These are phyloP conservation scores for Chrysolina americana DNA, from an alignment of 2,888 invertebrate species.

Conservation along the genomic window DNA sequence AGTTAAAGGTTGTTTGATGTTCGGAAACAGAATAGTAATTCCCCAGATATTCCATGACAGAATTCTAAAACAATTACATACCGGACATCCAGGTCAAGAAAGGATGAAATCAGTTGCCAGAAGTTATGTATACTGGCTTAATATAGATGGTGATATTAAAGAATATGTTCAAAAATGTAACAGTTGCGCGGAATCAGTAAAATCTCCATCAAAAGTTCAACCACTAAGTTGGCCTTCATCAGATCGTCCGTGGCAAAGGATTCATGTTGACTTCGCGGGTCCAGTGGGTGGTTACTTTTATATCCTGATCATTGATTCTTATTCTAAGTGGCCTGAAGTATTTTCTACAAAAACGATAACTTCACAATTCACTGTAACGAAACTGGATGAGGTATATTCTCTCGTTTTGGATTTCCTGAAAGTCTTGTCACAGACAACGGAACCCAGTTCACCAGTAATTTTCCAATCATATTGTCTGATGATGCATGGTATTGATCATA, in stretches of 20 bases:
- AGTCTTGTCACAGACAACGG: neutral
- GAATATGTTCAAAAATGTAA: no score
- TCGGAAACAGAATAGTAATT: neutral
- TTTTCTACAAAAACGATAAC: no score
- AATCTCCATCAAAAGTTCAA: no score
- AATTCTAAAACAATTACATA: conserved; percentile 1
- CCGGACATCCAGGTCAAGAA: conserved; percentile 7
- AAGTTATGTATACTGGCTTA: neutral
- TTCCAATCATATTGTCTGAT: neutral
- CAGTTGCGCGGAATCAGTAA: no score
- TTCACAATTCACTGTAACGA: no score
- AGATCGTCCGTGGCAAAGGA: conserved; percentile 12
- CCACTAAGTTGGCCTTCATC: no score
- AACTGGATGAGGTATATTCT: neutral
- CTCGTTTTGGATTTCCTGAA: neutral
- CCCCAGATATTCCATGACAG: neutral
- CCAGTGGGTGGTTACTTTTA: conserved; percentile 17
- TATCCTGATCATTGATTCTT: neutral
- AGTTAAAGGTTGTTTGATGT: neutral
- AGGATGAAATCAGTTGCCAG: conserved; percentile 18
- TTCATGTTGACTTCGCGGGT: conserved; percentile 31
- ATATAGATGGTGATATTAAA: no score
- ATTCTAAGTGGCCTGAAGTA: neutral
- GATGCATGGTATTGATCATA: neutral
- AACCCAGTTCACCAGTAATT: neutral